phyloP scores from a whole-genome alignment of 64 coral and sea anemone species.

The Actinia tenebrosa region DNA sequence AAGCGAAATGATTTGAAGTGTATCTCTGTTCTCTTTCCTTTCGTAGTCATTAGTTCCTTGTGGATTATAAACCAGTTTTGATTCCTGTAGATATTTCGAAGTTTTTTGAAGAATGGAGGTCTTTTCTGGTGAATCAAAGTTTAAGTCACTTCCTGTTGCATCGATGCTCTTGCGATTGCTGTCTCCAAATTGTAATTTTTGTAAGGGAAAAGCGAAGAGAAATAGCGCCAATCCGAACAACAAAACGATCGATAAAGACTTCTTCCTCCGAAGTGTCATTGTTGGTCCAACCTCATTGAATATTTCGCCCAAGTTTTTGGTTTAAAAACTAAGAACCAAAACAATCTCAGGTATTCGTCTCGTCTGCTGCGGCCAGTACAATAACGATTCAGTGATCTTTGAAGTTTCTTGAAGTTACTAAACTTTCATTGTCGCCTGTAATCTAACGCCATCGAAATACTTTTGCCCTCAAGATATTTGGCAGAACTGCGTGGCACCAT shows the following conservation, averaged over 20 bases:
- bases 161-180: not conserved
- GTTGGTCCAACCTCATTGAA: not conserved
- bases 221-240: not conserved
- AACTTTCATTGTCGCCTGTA: not conserved
- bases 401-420: not conserved
- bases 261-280: slow-evolving; percentile 5
- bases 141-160: not conserved
- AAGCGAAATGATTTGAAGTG: not conserved
- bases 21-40: not conserved
- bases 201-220: not conserved
- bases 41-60: not conserved
- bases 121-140: not conserved
- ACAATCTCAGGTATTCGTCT: not conserved
- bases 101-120: not conserved
- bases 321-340: not conserved
- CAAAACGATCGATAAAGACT: not conserved
- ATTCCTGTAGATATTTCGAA: not conserved
- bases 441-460: not conserved
- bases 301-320: not conserved
- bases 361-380: not conserved
- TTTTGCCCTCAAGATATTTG: not conserved
- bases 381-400: not conserved
- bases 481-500: not conserved
- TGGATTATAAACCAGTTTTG: not conserved
- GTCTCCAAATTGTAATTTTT: not conserved